These are phyloP conservation scores for Drosophila nr. fundita DNA, from an alignment of 2,888 invertebrate species.

Conservation along the genomic window DNA sequence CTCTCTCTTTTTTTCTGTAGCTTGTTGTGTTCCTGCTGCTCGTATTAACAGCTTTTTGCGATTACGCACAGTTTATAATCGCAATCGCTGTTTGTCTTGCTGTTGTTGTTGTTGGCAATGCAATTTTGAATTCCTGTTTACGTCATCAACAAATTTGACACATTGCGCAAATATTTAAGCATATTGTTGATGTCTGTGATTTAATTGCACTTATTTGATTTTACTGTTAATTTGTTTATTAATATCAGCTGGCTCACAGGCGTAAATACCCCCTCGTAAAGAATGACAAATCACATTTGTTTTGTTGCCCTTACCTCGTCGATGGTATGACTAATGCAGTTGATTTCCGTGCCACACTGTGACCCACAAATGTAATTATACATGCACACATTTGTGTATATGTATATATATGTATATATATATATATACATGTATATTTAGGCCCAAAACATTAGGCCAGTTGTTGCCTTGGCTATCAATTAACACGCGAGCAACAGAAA, in stretches of 20 bases:
- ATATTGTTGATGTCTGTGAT: conserved; percentile 42
- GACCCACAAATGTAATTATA: conserved; percentile 58
- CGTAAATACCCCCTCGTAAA: conserved; percentile 49
- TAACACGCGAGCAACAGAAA: conserved; percentile 72
- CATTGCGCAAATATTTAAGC: conserved; percentile 60
- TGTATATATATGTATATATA: background rate
- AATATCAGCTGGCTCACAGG: conserved; percentile 51
- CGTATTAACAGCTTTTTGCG: conserved; percentile 45
- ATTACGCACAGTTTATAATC: conserved; percentile 40
- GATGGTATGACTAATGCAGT: conserved; percentile 71
- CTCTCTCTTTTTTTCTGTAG: background rate
- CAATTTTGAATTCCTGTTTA: conserved; percentile 62
- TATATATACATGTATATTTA: conserved; percentile 5
- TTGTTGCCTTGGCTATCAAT: conserved; percentile 76
- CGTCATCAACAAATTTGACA: conserved; percentile 51
- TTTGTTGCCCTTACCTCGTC: conserved; percentile 42
- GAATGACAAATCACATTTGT: conserved; percentile 36
- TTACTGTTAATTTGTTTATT: conserved; percentile 40
- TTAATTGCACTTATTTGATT: conserved; percentile 58
- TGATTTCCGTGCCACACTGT: conserved; percentile 66
- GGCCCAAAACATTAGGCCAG: conserved; percentile 52
- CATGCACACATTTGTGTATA: conserved; percentile 1
- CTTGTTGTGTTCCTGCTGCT: conserved; percentile 13
- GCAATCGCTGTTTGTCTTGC: background rate
- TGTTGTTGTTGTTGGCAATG: conserved; percentile 33